A percentile compares a stretch with the other conserved stretches of the same genome.
Conservation (phyloP, 2,113 vertebrate genomes). For the Callocephalon fimbriatum region DNA sequence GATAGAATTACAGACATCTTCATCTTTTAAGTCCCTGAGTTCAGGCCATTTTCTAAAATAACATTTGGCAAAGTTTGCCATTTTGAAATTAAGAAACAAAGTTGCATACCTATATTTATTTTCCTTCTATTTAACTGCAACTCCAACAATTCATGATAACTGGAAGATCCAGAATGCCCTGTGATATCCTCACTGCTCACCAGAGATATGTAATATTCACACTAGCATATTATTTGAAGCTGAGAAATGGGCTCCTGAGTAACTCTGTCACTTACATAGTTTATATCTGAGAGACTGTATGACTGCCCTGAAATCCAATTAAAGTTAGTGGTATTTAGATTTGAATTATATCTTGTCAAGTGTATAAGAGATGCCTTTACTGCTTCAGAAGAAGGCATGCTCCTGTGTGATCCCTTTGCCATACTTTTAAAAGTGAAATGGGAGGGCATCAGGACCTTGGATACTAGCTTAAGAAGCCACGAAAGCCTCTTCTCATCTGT, state of each 20-base stretch:
- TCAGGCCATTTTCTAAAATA: background rate
- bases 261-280: background rate
- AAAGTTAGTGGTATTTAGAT: background rate
- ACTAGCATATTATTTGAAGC: background rate
- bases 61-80: background rate
- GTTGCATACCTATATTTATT: background rate
- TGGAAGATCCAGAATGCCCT: background rate
- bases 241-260: background rate
- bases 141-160: background rate
- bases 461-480: background rate
- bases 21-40: background rate
- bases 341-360: background rate
- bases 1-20: background rate
- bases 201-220: background rate
- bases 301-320: background rate
- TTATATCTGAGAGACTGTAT: background rate
- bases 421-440: background rate
- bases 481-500: background rate
- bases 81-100: background rate
- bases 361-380: background rate
- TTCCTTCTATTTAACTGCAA: background rate
- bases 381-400: background rate
- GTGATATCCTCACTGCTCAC: background rate
- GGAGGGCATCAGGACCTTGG: background rate
- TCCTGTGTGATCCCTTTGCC: background rate